Evolutionary conservation across 2,797 vertebrate genomes (phyloP).

Genomic region (Hippocampus kuda): DNA sequence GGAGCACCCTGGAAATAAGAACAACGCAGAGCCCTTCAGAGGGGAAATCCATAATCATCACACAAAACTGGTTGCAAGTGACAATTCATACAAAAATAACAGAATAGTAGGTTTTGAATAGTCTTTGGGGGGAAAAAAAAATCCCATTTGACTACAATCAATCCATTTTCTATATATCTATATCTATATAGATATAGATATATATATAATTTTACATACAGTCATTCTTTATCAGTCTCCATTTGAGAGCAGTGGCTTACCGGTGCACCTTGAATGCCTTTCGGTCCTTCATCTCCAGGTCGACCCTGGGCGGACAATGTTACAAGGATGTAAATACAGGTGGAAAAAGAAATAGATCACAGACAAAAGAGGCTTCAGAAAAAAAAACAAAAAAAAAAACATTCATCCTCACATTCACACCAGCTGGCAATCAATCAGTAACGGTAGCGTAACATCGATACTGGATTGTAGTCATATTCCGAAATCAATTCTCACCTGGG

Average conservation of each 20-base stretch:
- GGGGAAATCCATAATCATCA: too few species aligned
- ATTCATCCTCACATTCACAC: too few species aligned
- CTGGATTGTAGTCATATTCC: too few species aligned
- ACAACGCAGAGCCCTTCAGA: background rate
- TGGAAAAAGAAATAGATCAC: background rate
- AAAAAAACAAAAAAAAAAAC: too few species aligned
- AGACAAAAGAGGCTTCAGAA: too few species aligned
- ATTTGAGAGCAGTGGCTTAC: slow-evolving; percentile 58
- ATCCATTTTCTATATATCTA: too few species aligned
- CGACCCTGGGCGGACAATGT: slow-evolving; percentile 62
- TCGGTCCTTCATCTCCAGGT: slow-evolving; percentile 69
- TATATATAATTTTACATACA: background rate
- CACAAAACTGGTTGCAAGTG: background rate
- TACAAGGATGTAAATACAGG: background rate
- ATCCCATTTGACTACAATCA: too few species aligned
- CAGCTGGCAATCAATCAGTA: too few species aligned
- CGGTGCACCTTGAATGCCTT: slow-evolving; percentile 66
- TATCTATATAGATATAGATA: too few species aligned
- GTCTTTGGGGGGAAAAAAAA: too few species aligned
- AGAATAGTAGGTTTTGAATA: too few species aligned
- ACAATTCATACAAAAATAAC: background rate
- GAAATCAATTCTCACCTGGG: slow-evolving; percentile 62
- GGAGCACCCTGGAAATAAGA: slow-evolving; percentile 62
- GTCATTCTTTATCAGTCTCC: background rate
- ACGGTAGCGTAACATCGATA: too few species aligned